These are phyloP conservation scores for Lichenostomus cassidix DNA, from an alignment of 2,113 vertebrate species.

Conservation along the genomic window DNA sequence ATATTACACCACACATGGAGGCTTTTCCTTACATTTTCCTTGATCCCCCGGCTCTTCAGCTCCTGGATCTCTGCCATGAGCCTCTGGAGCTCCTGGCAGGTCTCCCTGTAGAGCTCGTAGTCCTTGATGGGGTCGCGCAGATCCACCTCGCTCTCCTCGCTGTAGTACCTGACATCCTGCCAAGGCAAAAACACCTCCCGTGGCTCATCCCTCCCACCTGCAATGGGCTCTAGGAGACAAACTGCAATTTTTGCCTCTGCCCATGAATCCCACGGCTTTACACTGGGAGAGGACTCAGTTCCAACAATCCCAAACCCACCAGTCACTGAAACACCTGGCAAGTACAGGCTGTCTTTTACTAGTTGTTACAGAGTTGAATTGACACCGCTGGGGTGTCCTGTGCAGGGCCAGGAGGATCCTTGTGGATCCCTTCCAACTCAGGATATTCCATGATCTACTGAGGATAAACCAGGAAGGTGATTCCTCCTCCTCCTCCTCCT, in stretches of 20 bases:
- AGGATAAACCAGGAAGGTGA: not conserved
- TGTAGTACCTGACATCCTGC: slow-evolving; percentile 88
- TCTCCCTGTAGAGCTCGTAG: slow-evolving; percentile 88
- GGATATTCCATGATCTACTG: not conserved
- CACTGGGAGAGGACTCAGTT: fast-evolving
- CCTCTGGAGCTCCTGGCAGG: slow-evolving; percentile 86
- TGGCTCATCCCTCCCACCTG: fast-evolving
- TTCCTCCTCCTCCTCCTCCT: too few species aligned
- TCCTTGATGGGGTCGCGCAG: slow-evolving; percentile 87
- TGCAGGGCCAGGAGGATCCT: not conserved
- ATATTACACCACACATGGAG: fast-evolving
- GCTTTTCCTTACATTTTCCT: slow-evolving; percentile 82
- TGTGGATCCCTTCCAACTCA: not conserved
- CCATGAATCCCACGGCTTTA: fast-evolving
- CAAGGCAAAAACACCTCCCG: not conserved
- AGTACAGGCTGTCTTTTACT: fast-evolving
- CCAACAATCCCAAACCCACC: not conserved
- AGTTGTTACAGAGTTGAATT: fast-evolving
- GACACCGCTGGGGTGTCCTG: not conserved
- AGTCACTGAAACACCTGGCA: not conserved
- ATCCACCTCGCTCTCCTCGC: slow-evolving; percentile 91
- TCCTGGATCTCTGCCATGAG: slow-evolving; percentile 97
- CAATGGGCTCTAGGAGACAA: not conserved
- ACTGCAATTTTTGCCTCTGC: fast-evolving
- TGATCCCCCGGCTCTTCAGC: slow-evolving; percentile 87